Conservation (phyloP, 1,140 invertebrate species). For the Zeugodacus cucurbitae region DNA sequence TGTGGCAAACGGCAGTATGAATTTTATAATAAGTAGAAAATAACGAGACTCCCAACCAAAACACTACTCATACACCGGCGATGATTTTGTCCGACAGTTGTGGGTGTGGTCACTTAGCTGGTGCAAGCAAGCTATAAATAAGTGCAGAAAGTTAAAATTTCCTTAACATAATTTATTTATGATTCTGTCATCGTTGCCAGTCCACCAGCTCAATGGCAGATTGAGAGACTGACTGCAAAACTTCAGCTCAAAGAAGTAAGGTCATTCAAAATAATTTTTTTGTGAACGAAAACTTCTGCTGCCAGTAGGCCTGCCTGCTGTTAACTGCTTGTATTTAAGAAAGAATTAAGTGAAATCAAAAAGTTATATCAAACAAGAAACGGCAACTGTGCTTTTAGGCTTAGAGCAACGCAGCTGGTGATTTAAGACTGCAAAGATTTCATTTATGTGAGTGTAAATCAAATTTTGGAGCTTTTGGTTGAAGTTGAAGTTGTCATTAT, state of each 20-base stretch:
- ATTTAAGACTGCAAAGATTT: too few relatives aligned
- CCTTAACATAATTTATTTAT: constrained; percentile 23
- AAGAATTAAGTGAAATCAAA: too few relatives aligned
- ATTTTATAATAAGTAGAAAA: background rate
- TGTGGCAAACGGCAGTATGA: background rate
- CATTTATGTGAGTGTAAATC: too few relatives aligned
- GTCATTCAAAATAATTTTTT: background rate
- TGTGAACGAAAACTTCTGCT: background rate
- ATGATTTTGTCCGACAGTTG: background rate
- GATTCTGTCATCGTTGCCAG: background rate
- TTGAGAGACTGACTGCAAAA: background rate
- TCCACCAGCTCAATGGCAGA: background rate
- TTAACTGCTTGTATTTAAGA: too few relatives aligned
- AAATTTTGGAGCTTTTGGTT: too few relatives aligned
- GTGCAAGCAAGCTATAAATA: background rate
- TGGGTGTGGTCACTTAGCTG: background rate
- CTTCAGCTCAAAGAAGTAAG: background rate
- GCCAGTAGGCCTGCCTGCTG: background rate
- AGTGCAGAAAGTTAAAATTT: background rate
- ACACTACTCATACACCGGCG: background rate
- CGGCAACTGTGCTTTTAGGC: too few relatives aligned
- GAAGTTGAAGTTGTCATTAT: too few relatives aligned
- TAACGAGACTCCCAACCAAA: background rate
- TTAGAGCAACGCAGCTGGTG: too few relatives aligned
- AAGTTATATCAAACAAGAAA: too few relatives aligned